Base-by-base conservation (phyloP, 2,888 invertebrate species). In the Monochamus alternatus region DNA sequence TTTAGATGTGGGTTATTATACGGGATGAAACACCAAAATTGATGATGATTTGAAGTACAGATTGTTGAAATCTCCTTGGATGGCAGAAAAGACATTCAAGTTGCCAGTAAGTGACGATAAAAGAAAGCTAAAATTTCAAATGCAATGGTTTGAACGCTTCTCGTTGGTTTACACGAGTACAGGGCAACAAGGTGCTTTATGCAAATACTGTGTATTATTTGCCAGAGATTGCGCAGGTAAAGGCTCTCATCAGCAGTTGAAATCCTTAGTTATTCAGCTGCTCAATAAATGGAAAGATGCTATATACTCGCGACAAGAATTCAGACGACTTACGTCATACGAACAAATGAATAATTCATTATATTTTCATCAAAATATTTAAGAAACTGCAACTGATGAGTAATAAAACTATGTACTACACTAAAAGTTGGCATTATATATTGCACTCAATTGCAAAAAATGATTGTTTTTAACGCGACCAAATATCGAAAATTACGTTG, bases 171-270 rank as follows among this genome's bases (percentile, higher is more conserved):
- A 55, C 31, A 55, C n/a, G 30, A 58, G 43, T 44, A 59, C 59
- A 38, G 55, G 69, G 43, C 69, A 58, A 59, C 69, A 59, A 69
- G 59, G 65, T 51, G 51, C 65, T 65, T 65, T 51, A 51, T 43
- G 65, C 47, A 65, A 65, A 47, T 65, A 65, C 30, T 65, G 65
- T 51, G 65, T 47, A 47, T 65, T 47, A 51, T 62, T 62, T 62
- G 9, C 47, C 65, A 66, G 51, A 31, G 8, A 66, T 66, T 66
- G 65, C 10, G 30, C 65, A 66, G 51, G 65, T 51, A 66, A 47
- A 66, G 65, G 65, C 65, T 66, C 51, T 47, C 65, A 66, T 47
- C 65, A 51, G 51, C 51, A 44, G 30, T 47, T 66, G 47, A 66
- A 66, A 47, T 47, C 65, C 30, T 47, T 51, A 51, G 51, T 66